Evolutionary conservation across 2,113 vertebrate species (phyloP), one percentile per base, ranked within the genome.

Genomic region (Natator depressus): DNA sequence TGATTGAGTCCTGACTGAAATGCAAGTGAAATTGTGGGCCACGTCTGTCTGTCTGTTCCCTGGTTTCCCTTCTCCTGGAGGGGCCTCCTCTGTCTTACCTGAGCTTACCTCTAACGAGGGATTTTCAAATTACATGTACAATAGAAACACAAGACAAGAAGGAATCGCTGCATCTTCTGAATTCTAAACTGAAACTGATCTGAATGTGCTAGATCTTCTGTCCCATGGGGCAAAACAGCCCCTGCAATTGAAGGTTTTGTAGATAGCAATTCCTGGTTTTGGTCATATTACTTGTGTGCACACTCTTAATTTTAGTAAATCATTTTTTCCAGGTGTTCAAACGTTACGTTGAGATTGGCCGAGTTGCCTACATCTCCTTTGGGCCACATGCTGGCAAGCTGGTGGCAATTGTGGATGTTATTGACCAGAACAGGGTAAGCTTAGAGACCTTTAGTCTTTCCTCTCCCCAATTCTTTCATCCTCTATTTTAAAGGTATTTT

Each of bases 351-450:
- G 99, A 99, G 98, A 99, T 99, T 2, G 99, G 99, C 98, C 98
- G 99, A 20, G 98, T 99, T 81, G 99, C 99, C 97, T 99, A 99
- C 69, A 31, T 99, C 85, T 98, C 99, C 76, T 99, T 99, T 4
- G 99, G 99, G 76, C 99, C 99, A 1, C 98, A 99, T 82, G 99
- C 98, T 14, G 99, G 99, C 94, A 99, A 99, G 96, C 98, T 99
- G 97, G 99, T 99, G 95, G 98, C 99, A 49, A 99, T 99, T 9
- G 98, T 99, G 16, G 99, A 99, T 95, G 99, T 99, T n/a, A 99
- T 99, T 75, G 99, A 99, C 97, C 99, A 99, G 94, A 99, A 99
- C 1, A 98, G 99, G 98, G 99, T 99, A 95, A 97, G 98, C 51
- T 25, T 0, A 19, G 55, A 5, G 46, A 1, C 2, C 35, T 31